Base-by-base conservation (phyloP, 1,140 invertebrate genomes). In the Drosophila melanica region DNA sequence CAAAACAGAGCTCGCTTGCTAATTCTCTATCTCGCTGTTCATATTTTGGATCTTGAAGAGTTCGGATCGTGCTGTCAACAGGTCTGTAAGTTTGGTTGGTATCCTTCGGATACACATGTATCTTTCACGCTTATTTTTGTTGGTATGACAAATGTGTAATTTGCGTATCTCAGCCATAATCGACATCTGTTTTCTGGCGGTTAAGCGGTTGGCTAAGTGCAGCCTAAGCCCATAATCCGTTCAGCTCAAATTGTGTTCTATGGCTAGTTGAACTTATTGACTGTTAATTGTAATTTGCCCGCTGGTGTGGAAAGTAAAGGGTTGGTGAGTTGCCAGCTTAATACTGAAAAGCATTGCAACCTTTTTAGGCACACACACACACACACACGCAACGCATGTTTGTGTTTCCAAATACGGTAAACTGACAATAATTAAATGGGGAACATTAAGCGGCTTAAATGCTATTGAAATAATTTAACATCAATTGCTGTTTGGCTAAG, bases 211-310 rank as follows among this genome's bases (percentile, higher is more conserved):
- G 45, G 64, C 51, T 73, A 72, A 80, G 68, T 57, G 58, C 41
- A 16, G 60, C 51, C 64, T 72, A 79, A 71, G 77, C 65, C 44
- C 27, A 48, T 71, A 53, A 53, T 45, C 67, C 73, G 44, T 68
- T 66, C 64, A 80, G 68, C 66, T 68, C 71, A 79, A 72, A 71
- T 73, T 77, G 63, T 77, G 35, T 23, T 60, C 47, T 68, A 72
- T 79, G 57, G 62, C 72, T 67, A 70, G 69, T 67, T 81, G 57
- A 80, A 74, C 68, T 59, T 67, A 71, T 70, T 70, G 76, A 68
- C 66, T 84, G 76, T 67, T 82, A 79, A 84, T 84, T 79, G 80
- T 42, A 33, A 44, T 54, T 63, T 4, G 12, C 18, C 8, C 18
- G 45, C 45, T 27, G 4, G 11, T 6, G 27, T 8, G 20, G 9